Base-by-base conservation (phyloP, 2,113 vertebrate genomes). In the Felis chaus region DNA sequence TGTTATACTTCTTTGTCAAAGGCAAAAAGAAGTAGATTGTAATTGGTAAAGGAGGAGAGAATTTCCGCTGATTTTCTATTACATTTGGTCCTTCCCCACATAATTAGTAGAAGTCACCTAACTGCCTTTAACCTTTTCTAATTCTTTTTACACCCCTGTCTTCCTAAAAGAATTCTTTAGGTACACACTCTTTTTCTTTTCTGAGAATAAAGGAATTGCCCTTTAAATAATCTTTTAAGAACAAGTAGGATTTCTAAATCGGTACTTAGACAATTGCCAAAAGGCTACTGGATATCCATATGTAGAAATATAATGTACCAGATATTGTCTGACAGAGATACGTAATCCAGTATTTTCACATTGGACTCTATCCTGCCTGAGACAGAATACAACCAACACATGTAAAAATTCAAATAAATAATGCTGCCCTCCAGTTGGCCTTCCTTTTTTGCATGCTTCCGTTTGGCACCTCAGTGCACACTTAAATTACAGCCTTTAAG, bases 131-230 rank as follows among this genome's bases (percentile, higher is more conserved):
- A 95, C 27, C 65, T 92, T 91, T 78, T 94, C n/a, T 23, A 91
- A 95, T 78, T 66, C 84, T 84, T 92, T 94, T 89, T 39, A 33
- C 23, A 55, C 27, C 36, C 19, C 18, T 93, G 7, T 93, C 81
- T 95, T 91, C 4, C 55, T 95, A 14, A 89, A 53, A 76, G 76
- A 76, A 68, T 96, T 80, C 39, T 97, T 88, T 68, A 69, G 39
- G 13, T 69, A 53, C 83, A n/a, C 90, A 53, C 12, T 21, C 31
- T 11, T 85, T 95, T 80, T 83, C 23, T 85, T 33, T 85, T 29
- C 76, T 92, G 84, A 96, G 50, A 80, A 76, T 97, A 45, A 95
- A 97, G 57, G 73, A 95, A n/a, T 68, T 95, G 1, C 87, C 1
- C 14, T 97, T 66, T 69, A 88, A 71, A 69, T 94, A 93, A 45